Base-by-base conservation (phyloP, 2,113 vertebrate species). In the Merops nubicus region DNA sequence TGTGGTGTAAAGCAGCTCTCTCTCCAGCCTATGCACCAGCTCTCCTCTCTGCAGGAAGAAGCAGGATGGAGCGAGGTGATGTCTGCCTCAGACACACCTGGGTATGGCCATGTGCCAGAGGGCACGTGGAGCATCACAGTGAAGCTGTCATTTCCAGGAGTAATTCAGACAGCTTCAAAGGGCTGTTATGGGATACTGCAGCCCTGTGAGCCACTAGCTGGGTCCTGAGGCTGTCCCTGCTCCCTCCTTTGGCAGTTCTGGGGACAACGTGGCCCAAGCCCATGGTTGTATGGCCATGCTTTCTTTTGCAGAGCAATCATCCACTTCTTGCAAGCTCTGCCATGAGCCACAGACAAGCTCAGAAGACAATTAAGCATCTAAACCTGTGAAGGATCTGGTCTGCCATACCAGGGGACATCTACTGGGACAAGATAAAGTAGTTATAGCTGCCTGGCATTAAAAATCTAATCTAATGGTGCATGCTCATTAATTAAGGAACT, bases 241-340 rank as follows among this genome's bases (percentile, higher is more conserved):
- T 50, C 33, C 57, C 2, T 22, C 23, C 33, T 47, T 36, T 0
- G 0, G 62, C 33, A 11, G 33, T 0, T 2, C 14, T 33, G 36
- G 33, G 20, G 40, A 11, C 31, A 57, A 23, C 2, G 5, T 64
- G 14, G 48, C 51, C 57, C 8, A 4, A 25, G 48, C 25, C 43
- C n/a, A 3, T 0, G 0, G 56, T 3, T 68, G 64, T 6, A 60
- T 48, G 63, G 59, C 31, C 31, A 17, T 0, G 0, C 13, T 63
- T 18, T 34, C 15, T 20, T 19, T 40, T 56, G 25, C 48, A 23
- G 40, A 22, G 54, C 34, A 57, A n/a, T 18, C 70, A 8, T 23
- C 29, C 16, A 2, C 18, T 29, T 13, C 51, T 53, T 4, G 0
- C 18, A 53, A 16, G 11, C 28, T 36, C 76, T 85, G 64, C 70